Base-by-base conservation (phyloP, 2,888 invertebrate species). In the Nemotelus nigrinus region DNA sequence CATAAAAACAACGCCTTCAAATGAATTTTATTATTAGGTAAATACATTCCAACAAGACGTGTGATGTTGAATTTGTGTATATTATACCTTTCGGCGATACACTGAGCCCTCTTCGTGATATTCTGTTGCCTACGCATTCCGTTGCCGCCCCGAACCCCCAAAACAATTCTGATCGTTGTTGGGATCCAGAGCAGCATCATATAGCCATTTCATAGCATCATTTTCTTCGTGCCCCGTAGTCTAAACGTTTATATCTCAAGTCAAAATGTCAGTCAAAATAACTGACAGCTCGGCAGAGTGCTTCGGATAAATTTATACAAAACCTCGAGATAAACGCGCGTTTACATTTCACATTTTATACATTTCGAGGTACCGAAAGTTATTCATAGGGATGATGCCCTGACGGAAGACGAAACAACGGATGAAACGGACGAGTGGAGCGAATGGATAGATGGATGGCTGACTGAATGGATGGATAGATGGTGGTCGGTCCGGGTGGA, bases 201-300 rank as follows among this genome's bases (percentile, higher is more conserved):
- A 43, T 41, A 10, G 25, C 5, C 74, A 7, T 76, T 77, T 60
- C 78, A 77, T 80, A 81, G 82, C 82, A 82, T 81, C 82, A 82
- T 81, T 74, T 78, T 76, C 80, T 79, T 79, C 79, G 77, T 80
- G 80, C 75, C 78, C 74, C 48, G 44, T 74, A 75, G 79, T 80
- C 80, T 81, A 80, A 81, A 80, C 82, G 81, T 82, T 82, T 82
- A 82, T 82, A 84, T 84, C 83, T 84, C 83, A 84, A 85, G 85
- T 85, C 85, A 84, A 85, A 84, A 82, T 85, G 85, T 85, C 85
- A 85, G 84, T 85, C 85, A 85, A 84, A 83, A 80, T 81, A 83
- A 83, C 84, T 84, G 85, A 85, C 85, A 85, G 84, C 81, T 82
- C 82, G 82, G 83, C 83, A 82, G 82, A 82, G 82, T 83, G 83